Percentiles rank a stretch among this genome's conserved stretches.
These are phyloP conservation scores for Neodon shergylaensis DNA, from an alignment of 2,113 vertebrate genomes.

Conservation along the genomic window DNA sequence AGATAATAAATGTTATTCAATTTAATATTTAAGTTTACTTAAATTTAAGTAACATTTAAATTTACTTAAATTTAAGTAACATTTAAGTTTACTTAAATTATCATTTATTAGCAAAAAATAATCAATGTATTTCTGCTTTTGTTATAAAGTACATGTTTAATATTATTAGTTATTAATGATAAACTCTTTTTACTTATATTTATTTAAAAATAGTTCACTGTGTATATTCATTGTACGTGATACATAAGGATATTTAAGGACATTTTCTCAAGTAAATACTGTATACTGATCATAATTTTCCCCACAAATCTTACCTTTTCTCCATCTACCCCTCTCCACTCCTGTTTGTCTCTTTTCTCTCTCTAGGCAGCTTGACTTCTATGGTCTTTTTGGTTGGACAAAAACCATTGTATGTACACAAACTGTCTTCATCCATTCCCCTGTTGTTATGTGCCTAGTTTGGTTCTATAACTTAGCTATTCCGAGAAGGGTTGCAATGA, in stretches of 20 bases:
- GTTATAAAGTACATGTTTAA: constrained; percentile 20
- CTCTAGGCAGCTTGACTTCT: not conserved
- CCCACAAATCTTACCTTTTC: not conserved
- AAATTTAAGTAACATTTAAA: not conserved
- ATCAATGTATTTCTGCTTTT: constrained; percentile 11
- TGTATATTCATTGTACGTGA: not conserved
- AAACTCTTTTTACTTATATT: not conserved
- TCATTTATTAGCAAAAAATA: not conserved
- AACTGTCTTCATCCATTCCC: not conserved
- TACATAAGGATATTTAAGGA: not conserved
- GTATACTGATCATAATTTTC: not conserved
- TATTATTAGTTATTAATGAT: not conserved
- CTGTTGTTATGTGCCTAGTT: not conserved
- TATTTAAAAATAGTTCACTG: not conserved
- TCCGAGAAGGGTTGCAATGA: too few relatives aligned
- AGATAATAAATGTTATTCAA: not conserved
- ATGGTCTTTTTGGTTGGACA: not conserved
- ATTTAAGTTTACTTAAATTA: not conserved
- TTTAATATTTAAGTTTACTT: not conserved
- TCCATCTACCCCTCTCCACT: not conserved
- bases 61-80: not conserved
- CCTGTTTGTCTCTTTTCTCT: not conserved
- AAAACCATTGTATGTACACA: not conserved
- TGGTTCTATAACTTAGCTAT: not conserved
- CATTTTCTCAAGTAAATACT: not conserved